Conservation (phyloP, 2,797 vertebrate species). For the Kryptopterus vitreolus region DNA sequence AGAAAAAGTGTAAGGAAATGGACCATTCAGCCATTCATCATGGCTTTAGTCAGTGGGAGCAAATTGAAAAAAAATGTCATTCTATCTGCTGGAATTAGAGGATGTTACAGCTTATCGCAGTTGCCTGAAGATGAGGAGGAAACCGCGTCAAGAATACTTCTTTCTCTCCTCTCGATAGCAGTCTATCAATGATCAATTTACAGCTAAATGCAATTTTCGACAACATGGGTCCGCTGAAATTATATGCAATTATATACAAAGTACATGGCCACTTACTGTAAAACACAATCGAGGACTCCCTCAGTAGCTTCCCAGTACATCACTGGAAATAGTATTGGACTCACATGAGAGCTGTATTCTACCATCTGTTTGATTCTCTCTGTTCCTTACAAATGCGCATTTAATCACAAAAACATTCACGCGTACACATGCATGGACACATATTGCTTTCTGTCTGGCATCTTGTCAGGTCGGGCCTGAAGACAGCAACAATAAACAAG, state of each 20-base stretch:
- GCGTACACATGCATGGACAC: constrained; percentile 47
- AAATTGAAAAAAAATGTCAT: constrained; percentile 85
- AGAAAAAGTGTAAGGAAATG: constrained; percentile 87
- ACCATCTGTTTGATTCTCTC: constrained; percentile 77
- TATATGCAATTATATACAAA: constrained; percentile 25
- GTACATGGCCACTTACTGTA: constrained; percentile 55
- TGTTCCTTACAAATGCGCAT: constrained; percentile 63
- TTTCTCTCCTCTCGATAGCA: constrained; percentile 33
- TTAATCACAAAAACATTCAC: constrained; percentile 49
- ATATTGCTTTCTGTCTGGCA: constrained; percentile 36
- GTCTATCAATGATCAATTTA: constrained; percentile 32
- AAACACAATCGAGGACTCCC: constrained; percentile 55
- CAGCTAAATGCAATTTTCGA: constrained; percentile 27
- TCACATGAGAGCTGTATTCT: constrained; percentile 70
- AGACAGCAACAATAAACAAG: background rate
- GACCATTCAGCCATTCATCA: constrained; percentile 95
- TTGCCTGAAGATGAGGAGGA: constrained; percentile 73
- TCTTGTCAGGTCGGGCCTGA: background rate
- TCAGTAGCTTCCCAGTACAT: constrained; percentile 61
- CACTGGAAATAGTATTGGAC: constrained; percentile 60
- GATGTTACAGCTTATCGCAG: constrained; percentile 71
- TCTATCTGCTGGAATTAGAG: constrained; percentile 84
- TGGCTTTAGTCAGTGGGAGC: constrained; percentile 80
- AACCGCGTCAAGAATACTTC: constrained; percentile 28
- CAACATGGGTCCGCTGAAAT: constrained; percentile 51